phyloP scores from a whole-genome alignment of 1,140 invertebrate species.

The Zaprionus africanus region DNA sequence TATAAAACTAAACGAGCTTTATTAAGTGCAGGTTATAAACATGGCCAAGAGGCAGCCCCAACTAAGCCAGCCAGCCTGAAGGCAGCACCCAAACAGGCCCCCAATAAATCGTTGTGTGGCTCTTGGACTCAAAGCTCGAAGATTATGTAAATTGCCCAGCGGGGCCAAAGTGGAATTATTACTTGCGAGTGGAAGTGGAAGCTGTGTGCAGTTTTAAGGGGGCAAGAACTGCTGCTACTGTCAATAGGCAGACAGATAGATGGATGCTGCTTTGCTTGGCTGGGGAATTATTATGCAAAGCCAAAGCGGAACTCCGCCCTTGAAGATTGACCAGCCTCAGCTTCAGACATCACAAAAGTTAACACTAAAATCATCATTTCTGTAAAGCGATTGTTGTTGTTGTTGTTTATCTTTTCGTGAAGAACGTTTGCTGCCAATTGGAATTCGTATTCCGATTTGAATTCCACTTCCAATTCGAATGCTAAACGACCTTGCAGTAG shows the following conservation, averaged over 20 bases:
- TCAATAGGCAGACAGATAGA: background rate
- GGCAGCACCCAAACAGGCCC: constrained; percentile 21
- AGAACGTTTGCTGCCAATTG: constrained; percentile 11
- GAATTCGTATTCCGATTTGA: background rate
- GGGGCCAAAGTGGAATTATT: constrained; percentile 16
- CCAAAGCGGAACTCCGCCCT: constrained; percentile 39
- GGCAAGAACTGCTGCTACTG: constrained; percentile 23
- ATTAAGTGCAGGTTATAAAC: constrained; percentile 50
- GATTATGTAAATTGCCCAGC: constrained; percentile 41
- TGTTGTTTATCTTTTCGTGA: constrained; percentile 23
- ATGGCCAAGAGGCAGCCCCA: constrained; percentile 29
- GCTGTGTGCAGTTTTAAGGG: constrained; percentile 19
- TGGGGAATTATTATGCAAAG: constrained; percentile 38
- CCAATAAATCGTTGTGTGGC: constrained; percentile 37
- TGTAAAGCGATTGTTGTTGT: constrained; percentile 23
- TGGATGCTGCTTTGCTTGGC: background rate
- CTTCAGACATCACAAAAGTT: background rate
- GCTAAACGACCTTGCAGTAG: constrained; percentile 30
- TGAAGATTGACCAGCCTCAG: constrained; percentile 9
- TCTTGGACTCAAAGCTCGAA: constrained; percentile 14
- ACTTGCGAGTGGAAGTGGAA: background rate
- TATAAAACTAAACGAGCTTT: constrained; percentile 51
- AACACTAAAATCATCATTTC: constrained; percentile 8
- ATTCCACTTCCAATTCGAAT: constrained; percentile 17
- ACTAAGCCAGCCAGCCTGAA: background rate